phyloP scores from a whole-genome alignment of 2,797 vertebrate species.

The Esox masquinongy region DNA sequence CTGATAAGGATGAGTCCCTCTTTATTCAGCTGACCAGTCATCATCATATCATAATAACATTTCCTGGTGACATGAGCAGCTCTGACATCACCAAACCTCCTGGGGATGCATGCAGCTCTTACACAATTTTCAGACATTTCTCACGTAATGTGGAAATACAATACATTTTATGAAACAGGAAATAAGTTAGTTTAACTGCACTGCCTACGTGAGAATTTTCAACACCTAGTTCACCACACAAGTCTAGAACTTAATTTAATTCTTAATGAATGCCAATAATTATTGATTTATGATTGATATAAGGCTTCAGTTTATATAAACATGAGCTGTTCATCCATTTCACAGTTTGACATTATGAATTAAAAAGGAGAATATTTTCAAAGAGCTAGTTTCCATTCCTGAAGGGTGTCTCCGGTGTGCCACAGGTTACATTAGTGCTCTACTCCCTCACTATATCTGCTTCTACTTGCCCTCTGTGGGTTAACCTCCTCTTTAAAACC shows the following conservation, averaged over 20 bases:
- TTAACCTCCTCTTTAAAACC: no score
- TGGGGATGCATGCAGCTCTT: no score
- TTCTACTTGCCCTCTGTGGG: conserved; percentile 6
- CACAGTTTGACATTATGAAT: neutral
- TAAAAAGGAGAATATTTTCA: no score
- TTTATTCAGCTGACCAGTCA: no score
- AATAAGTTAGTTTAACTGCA: no score
- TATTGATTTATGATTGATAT: neutral
- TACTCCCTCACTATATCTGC: neutral
- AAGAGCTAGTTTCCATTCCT: neutral
- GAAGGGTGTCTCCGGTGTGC: neutral
- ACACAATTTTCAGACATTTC: no score
- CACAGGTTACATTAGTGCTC: neutral
- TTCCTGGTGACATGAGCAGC: no score
- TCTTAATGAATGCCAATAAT: neutral
- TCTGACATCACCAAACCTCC: no score
- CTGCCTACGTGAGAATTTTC: neutral
- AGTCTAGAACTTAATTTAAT: neutral
- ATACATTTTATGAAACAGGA: no score
- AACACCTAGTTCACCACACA: neutral
- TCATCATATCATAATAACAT: no score
- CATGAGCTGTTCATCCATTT: neutral
- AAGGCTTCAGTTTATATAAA: neutral
- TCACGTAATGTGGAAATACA: no score
- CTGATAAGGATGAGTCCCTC: no score